Conservation (phyloP, 64 coral and sea anemone genomes). For the Montipora capricornis region DNA sequence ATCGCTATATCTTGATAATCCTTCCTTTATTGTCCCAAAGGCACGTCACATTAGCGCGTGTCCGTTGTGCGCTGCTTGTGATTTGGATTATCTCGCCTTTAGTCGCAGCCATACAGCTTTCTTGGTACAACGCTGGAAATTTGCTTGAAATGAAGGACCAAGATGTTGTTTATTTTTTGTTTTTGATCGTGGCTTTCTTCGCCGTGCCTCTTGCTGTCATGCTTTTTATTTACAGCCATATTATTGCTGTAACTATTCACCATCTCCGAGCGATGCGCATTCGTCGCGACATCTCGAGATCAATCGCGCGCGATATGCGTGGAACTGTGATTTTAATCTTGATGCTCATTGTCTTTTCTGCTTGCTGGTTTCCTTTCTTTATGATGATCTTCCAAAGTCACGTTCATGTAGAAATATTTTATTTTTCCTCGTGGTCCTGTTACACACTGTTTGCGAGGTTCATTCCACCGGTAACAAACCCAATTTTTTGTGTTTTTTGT, state of each 20-base stretch:
- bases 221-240: constrained; percentile 39
- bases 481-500: constrained; percentile 51
- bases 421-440: constrained; percentile 13
- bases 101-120: constrained; percentile 32
- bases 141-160: not conserved
- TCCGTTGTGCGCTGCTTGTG: not conserved
- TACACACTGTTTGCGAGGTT: constrained; percentile 51
- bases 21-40: constrained; percentile 54
- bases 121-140: constrained; percentile 44
- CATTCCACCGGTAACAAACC: constrained; percentile 59
- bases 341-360: constrained; percentile 32
- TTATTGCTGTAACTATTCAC: constrained; percentile 45
- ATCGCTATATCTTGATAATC: constrained; percentile 65
- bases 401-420: constrained; percentile 44
- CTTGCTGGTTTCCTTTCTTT: constrained; percentile 68
- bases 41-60: constrained; percentile 28
- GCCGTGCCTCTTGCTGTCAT: constrained; percentile 46
- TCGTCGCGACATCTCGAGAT: constrained; percentile 39
- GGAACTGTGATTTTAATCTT: constrained; percentile 44
- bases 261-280: constrained; percentile 37
- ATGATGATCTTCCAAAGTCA: constrained; percentile 59
- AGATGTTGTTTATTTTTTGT: constrained; percentile 40
- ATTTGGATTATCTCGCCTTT: constrained; percentile 55
- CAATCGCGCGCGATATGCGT: constrained; percentile 30
- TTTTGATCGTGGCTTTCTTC: constrained; percentile 55